Evolutionary conservation across 2,113 vertebrate species (phyloP).

Genomic region (Trematocara macrostoma): DNA sequence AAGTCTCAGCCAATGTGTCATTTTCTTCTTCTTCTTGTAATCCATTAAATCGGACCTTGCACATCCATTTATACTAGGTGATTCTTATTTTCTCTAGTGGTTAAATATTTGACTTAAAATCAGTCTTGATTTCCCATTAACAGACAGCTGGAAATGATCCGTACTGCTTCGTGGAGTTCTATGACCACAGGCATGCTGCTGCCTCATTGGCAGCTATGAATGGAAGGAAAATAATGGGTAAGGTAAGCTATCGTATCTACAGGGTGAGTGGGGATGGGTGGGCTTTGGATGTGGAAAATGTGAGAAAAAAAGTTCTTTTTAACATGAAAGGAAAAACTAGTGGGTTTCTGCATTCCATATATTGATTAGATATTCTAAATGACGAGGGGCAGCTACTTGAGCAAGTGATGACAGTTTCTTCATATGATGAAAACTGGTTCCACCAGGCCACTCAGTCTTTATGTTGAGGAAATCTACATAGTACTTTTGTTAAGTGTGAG

Average conservation of each 20-base stretch:
- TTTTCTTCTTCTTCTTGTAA: not conserved
- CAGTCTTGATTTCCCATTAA: slow-evolving; percentile 39
- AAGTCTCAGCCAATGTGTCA: not conserved
- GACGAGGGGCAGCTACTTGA: not conserved
- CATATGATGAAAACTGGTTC: not conserved
- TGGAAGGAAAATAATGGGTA: slow-evolving; percentile 99
- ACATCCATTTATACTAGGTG: not conserved
- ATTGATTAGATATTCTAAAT: not conserved
- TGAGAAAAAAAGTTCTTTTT: not conserved
- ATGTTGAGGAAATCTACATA: not conserved
- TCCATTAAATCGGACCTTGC: not conserved
- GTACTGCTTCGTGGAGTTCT: slow-evolving; percentile 98
- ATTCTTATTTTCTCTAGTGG: not conserved
- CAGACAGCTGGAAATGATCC: slow-evolving; percentile 97
- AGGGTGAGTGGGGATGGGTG: slow-evolving; percentile 75
- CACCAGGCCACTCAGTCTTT: not conserved
- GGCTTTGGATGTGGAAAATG: not conserved
- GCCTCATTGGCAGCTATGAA: slow-evolving; percentile 98
- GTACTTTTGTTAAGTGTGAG: not conserved
- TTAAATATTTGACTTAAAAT: not conserved
- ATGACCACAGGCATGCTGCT: slow-evolving; percentile 95
- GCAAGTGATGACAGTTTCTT: not conserved
- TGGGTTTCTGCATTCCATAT: not conserved
- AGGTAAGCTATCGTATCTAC: slow-evolving; percentile 88
- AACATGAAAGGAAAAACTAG: not conserved